These are phyloP conservation scores for Homarus americanus DNA, from an alignment of 1,140 invertebrate genomes.

Conservation along the genomic window DNA sequence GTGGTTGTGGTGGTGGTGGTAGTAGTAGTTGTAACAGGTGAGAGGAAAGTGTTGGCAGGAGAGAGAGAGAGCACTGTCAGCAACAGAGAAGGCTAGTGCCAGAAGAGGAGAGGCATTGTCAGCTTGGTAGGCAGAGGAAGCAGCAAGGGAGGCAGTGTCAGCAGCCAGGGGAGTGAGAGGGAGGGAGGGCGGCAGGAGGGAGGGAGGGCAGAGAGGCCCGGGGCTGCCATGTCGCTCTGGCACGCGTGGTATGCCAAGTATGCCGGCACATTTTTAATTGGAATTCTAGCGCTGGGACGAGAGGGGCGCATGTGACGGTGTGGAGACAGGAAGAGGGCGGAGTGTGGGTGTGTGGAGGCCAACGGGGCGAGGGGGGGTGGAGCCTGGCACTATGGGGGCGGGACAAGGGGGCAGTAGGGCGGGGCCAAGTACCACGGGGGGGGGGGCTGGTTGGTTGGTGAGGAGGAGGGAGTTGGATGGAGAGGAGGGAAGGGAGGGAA, in stretches of 20 bases:
- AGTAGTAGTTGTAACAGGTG: neutral
- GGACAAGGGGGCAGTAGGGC: slow-evolving; percentile 36
- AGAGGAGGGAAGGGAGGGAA: neutral
- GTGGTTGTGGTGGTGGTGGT: neutral
- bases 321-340: slow-evolving; percentile 37
- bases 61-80: neutral
- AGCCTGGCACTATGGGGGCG: slow-evolving; percentile 41
- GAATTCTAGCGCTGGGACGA: slow-evolving; percentile 73
- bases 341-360: slow-evolving; percentile 39
- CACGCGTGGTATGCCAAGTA: slow-evolving; percentile 75
- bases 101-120: neutral
- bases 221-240: slow-evolving; percentile 69
- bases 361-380: slow-evolving; percentile 53
- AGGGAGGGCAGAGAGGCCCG: slow-evolving; percentile 2
- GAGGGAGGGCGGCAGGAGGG: neutral
- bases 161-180: neutral
- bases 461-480: neutral
- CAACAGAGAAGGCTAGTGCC: neutral
- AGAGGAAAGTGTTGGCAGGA: neutral
- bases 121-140: neutral
- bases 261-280: slow-evolving; percentile 76
- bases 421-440: slow-evolving; percentile 46
- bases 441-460: neutral
- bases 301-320: slow-evolving; percentile 63
- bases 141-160: neutral